phyloP scores from a whole-genome alignment of 2,888 invertebrate species.

The Ophion costatus region DNA sequence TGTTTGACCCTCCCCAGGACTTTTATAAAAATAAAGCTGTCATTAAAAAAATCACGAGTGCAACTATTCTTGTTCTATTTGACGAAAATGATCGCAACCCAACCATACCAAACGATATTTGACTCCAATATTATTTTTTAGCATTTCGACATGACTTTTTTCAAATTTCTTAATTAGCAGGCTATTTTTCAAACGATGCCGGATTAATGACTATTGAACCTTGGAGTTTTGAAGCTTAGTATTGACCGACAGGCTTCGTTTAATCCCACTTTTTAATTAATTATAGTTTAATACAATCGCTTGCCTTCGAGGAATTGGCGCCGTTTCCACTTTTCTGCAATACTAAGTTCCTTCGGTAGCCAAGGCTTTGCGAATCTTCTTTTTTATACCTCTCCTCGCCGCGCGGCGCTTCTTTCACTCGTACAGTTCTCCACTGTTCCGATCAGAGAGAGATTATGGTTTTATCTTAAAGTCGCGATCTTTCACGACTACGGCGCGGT shows the following conservation, averaged over 20 bases:
- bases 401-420: slow-evolving; percentile 59
- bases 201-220: background rate
- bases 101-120: too few species aligned
- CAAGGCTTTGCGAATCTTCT: slow-evolving; percentile 38
- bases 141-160: too few species aligned
- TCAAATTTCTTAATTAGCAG: too few species aligned
- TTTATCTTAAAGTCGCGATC: slow-evolving; percentile 64
- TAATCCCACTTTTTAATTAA: slow-evolving; percentile 48
- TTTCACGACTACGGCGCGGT: slow-evolving; percentile 49
- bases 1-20: too few species aligned
- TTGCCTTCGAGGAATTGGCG: slow-evolving; percentile 45
- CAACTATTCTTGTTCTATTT: too few species aligned
- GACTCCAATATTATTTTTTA: background rate
- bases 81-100: too few species aligned
- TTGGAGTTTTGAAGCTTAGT: background rate
- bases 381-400: slow-evolving; percentile 19
- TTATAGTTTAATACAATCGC: slow-evolving; percentile 40
- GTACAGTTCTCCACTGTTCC: slow-evolving; percentile 53
- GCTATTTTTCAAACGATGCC: background rate
- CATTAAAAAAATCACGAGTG: too few species aligned
- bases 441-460: slow-evolving; percentile 62
- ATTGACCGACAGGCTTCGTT: background rate
- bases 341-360: slow-evolving; percentile 51
- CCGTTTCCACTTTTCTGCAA: slow-evolving; percentile 57
- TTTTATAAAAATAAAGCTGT: too few species aligned